phyloP scores from a whole-genome alignment of 2,797 vertebrate species.

The Rhinichthys osculus region DNA sequence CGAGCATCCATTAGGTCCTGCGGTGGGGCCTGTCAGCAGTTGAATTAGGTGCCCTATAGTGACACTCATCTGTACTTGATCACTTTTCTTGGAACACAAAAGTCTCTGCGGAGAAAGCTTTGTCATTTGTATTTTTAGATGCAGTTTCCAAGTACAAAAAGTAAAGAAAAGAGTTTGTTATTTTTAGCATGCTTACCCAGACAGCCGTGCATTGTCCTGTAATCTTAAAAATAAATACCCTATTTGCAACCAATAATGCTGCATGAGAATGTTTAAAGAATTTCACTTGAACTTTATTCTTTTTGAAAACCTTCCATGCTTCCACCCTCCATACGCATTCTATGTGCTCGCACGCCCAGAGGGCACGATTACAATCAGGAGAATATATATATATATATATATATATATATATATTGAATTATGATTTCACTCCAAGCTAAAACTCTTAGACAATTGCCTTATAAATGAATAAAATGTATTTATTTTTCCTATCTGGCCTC shows the following conservation, averaged over 20 bases:
- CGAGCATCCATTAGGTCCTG: slow-evolving; percentile 42
- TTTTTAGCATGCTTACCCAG: not conserved
- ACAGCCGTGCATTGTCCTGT: not conserved
- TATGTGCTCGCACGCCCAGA: no score
- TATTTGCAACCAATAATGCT: not conserved
- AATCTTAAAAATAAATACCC: slow-evolving; percentile 8
- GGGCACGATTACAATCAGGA: no score
- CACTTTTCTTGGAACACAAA: slow-evolving; percentile 37
- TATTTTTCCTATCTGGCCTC: no score
- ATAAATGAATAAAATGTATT: no score
- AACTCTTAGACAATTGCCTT: no score
- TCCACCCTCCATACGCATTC: no score
- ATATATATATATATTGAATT: no score
- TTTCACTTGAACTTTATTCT: not conserved
- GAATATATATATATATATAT: no score
- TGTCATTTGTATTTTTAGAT: slow-evolving; percentile 19
- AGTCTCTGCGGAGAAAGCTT: not conserved
- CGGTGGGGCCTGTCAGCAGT: slow-evolving; percentile 13
- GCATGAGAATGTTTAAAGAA: not conserved
- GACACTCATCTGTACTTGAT: slow-evolving; percentile 11
- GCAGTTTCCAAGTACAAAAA: not conserved
- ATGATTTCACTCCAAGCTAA: no score
- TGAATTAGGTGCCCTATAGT: not conserved
- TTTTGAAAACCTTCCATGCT: not conserved
- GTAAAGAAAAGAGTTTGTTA: not conserved